These are phyloP conservation scores for Lithobates sylvaticus DNA, from an alignment of 2,797 vertebrate genomes.

Conservation along the genomic window DNA sequence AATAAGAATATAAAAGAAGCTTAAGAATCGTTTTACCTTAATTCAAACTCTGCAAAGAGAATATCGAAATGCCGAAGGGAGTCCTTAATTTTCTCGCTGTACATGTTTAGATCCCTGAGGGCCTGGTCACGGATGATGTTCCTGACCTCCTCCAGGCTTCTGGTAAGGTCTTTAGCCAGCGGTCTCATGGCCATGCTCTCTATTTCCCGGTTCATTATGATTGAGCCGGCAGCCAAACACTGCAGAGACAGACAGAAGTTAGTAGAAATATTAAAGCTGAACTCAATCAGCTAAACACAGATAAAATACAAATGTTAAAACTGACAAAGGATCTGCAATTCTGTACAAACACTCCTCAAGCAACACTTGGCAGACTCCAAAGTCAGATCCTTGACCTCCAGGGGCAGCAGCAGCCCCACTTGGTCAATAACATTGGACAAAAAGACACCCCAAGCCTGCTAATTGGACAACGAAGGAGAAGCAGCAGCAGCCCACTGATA, in stretches of 20 bases:
- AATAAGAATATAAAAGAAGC: not conserved
- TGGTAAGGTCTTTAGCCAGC: slow-evolving; percentile 93
- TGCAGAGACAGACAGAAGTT: slow-evolving; percentile 62
- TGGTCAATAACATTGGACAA: no score
- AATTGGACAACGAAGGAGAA: no score
- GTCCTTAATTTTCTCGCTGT: slow-evolving; percentile 94
- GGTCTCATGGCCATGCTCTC: slow-evolving; percentile 98
- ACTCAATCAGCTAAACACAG: not conserved
- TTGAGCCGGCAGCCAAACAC: slow-evolving; percentile 97
- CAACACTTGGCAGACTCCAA: no score
- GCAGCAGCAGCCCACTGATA: no score
- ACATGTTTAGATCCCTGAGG: slow-evolving; percentile 91
- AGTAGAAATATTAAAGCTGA: not conserved
- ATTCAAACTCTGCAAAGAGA: slow-evolving; percentile 97
- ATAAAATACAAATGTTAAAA: not conserved
- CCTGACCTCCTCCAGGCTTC: slow-evolving; percentile 93
- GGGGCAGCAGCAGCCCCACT: no score
- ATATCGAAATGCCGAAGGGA: slow-evolving; percentile 90
- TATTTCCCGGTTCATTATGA: slow-evolving; percentile 99
- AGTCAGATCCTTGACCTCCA: no score
- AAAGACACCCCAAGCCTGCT: no score
- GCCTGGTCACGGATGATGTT: slow-evolving; percentile 95
- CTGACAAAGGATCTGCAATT: no score
- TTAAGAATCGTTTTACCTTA: slow-evolving; percentile 83
- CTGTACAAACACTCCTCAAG: no score